phyloP scores from a whole-genome alignment of 2,113 vertebrate genomes.

The Anoura caudifer region DNA sequence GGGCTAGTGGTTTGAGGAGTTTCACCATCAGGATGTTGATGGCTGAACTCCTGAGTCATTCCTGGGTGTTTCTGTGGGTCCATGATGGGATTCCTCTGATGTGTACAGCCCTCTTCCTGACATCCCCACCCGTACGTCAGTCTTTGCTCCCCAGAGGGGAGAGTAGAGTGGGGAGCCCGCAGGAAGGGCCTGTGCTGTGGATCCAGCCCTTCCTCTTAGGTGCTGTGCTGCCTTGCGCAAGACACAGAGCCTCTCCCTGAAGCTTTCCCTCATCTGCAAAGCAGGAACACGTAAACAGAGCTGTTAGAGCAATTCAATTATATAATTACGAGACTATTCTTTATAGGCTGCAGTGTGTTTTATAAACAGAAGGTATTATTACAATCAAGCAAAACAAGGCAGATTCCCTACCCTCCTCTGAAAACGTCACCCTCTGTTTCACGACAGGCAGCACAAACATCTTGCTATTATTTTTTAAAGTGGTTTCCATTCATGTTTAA shows the following conservation, averaged over 20 bases:
- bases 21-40: not conserved
- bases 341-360: not conserved
- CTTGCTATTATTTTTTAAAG: slow-evolving; percentile 66
- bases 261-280: not conserved
- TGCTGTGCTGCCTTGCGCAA: not conserved
- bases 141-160: not conserved
- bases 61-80: not conserved
- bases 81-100: not conserved
- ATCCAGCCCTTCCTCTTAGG: not conserved
- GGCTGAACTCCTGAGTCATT: not conserved
- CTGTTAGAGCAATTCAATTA: not conserved
- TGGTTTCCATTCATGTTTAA: slow-evolving; percentile 62
- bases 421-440: not conserved
- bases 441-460: not conserved
- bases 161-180: not conserved
- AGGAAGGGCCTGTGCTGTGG: not conserved
- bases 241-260: not conserved
- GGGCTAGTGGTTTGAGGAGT: not conserved
- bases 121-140: too few species aligned
- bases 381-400: not conserved
- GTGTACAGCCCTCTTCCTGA: not conserved
- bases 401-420: not conserved
- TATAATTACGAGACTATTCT: not conserved
- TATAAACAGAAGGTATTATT: not conserved
- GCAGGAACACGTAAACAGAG: not conserved